Evolutionary conservation across 2,888 invertebrate species (phyloP).

Genomic region (Petrolisthes manimaculis): DNA sequence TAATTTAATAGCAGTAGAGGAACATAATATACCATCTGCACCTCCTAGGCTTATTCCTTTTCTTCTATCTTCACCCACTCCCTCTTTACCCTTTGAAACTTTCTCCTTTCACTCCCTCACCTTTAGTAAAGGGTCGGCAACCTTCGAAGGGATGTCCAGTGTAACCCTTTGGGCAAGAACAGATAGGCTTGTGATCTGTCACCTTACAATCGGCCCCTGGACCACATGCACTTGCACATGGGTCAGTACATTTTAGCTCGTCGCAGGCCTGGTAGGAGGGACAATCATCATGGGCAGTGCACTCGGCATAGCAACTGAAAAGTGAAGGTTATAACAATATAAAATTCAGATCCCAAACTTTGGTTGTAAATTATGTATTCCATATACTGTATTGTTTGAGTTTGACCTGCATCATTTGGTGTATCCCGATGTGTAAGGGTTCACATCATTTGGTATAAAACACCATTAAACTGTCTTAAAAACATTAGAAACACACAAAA

Average conservation of each 20-base stretch:
- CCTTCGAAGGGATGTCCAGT: conserved; percentile 67
- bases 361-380: conserved; percentile 77
- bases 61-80: neutral
- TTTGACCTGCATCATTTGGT: no score
- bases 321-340: conserved; percentile 70
- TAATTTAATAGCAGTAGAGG: no score
- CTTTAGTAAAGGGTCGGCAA: conserved; percentile 59
- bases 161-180: conserved; percentile 76
- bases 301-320: conserved; percentile 83
- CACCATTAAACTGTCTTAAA: no score
- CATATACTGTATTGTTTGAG: no score
- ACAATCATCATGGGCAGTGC: conserved; percentile 83
- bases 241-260: conserved; percentile 85
- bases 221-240: conserved; percentile 84
- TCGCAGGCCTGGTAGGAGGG: conserved; percentile 80
- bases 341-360: conserved; percentile 18
- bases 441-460: no score
- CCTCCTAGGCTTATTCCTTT: neutral
- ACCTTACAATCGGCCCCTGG: conserved; percentile 84
- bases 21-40: neutral
- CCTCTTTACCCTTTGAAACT: neutral
- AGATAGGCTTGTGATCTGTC: conserved; percentile 84
- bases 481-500: no score
- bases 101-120: conserved; percentile 25
- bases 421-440: no score